Evolutionary conservation across 2,113 vertebrate species (phyloP), one percentile per base, ranked within the genome.

Genomic region (Megatriorchis doriae): DNA sequence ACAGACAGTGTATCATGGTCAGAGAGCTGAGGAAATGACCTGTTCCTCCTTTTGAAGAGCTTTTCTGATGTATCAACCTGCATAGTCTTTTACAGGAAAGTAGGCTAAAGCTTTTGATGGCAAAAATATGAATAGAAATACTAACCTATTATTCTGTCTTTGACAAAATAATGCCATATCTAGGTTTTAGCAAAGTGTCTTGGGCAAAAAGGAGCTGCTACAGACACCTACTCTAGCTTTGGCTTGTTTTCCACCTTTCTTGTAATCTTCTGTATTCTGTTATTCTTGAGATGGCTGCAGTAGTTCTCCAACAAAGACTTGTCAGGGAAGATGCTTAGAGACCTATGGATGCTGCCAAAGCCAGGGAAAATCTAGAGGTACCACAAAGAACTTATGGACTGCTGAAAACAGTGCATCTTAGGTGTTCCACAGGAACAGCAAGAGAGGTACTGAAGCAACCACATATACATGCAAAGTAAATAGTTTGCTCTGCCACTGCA

Each of bases 381-480:
- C 36, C 67, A 80, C 55, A 93, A 88, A 53, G 73, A 62, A 62
- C 48, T 43, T 50, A n/a, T 42, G 26, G 55, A 77, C 62, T 90
- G 72, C 75, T 95, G 85, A 88, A 90, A 85, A 25, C 59, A 82
- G 61, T 66, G 63, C 82, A 83, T 94, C 86, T 81, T 93, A 94
- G 94, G 95, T 96, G 92, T 96, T 97, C 86, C 88, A 83, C 79
- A 94, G 82, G 74, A 94, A 82, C 38, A 27, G 93, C 88, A 90
- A n/a, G 85, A 92, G 92, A 94, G 63, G 90, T 80, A 70, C 92
- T 95, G 90, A 94, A 96, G 88, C 94, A 97, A 97, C 96, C 95
- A 86, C 96, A 94, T 93, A 86, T 95, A 93, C 88, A 97, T 96
- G 92, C 96, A 93, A 93, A 95, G 92, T 92, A 95, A 96, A 96